phyloP scores from a whole-genome alignment of 2,113 vertebrate species.

The Tamias sibiricus region DNA sequence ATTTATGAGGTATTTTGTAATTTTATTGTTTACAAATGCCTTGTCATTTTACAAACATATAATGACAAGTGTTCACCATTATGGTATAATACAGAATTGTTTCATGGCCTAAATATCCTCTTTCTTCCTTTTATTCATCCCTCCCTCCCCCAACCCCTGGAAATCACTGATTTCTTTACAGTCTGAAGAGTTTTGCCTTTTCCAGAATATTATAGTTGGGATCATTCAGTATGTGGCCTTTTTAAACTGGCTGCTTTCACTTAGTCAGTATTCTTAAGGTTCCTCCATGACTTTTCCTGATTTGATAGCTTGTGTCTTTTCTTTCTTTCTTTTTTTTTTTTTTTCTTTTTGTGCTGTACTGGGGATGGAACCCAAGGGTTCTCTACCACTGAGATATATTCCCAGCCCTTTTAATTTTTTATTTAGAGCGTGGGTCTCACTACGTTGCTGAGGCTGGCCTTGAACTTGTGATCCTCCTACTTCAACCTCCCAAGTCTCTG shows the following conservation, averaged over 20 bases:
- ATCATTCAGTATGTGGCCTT: background rate
- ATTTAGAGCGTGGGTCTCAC: no score
- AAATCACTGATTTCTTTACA: background rate
- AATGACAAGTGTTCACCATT: no score
- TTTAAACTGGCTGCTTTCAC: background rate
- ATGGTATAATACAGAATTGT: background rate
- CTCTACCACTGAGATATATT: no score
- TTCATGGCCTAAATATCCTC: background rate
- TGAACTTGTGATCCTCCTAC: no score
- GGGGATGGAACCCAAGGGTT: no score
- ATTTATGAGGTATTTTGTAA: constrained; percentile 31
- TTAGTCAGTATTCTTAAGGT: background rate
- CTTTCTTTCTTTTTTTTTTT: no score
- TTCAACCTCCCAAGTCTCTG: no score
- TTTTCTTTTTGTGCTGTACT: no score
- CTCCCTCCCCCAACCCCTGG: background rate
- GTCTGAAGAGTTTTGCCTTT: background rate
- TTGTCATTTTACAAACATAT: background rate
- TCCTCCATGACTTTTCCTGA: background rate
- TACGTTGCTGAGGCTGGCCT: no score
- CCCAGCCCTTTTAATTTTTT: no score
- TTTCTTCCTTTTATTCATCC: background rate
- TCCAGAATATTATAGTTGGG: background rate
- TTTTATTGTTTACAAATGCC: background rate
- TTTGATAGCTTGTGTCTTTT: background rate